Base-by-base conservation (phyloP, 2,113 vertebrate genomes). In the Chrysochloris asiatica region DNA sequence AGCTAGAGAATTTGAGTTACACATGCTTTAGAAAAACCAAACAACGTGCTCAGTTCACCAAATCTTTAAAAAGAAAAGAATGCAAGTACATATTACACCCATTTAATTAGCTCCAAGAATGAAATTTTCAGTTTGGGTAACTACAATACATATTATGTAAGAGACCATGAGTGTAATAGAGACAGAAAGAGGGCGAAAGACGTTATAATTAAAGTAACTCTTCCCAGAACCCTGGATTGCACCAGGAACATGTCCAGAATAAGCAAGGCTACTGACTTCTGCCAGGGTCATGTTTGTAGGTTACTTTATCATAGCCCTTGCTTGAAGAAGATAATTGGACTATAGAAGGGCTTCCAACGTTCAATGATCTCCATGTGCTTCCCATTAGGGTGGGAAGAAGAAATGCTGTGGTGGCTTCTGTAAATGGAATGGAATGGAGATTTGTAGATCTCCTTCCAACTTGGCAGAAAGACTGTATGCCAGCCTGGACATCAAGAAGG, bases 131-230 rank as follows among this genome's bases (percentile, higher is more conserved):
- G 41, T 54, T 93, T 96, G 91, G 84, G 80, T 93, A 79, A 89
- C 36, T 90, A 50, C 78, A 78, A 67, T 71, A 26, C 72, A 77
- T 65, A n/a, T 97, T 96, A 94, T 83, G 36, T 95, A 96, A 96
- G 80, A 88, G 71, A 85, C 36, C 79, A 76, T 82, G 90, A 69
- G 47, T 83, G 52, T 76, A 28, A 86, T 48, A 79, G 82, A 48
- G 52, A 93, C 84, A 88, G 45, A 83, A 54, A 93, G 48, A 90
- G 76, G 80, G 71, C 14, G 8, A 91, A 83, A 85, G 82, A 93
- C 86, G 92, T 89, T 95, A 82, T 69, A 95, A 95, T 95, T 94
- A 95, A 96, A 96, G 82, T 33, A 90, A 93, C 88, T 89, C 93
- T 96, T 96, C 96, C 93, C 96, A 96, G 94, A 95, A 86, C 84